Evolutionary conservation across 2,113 vertebrate species (phyloP).

Genomic region (Eptesicus fuscus): DNA sequence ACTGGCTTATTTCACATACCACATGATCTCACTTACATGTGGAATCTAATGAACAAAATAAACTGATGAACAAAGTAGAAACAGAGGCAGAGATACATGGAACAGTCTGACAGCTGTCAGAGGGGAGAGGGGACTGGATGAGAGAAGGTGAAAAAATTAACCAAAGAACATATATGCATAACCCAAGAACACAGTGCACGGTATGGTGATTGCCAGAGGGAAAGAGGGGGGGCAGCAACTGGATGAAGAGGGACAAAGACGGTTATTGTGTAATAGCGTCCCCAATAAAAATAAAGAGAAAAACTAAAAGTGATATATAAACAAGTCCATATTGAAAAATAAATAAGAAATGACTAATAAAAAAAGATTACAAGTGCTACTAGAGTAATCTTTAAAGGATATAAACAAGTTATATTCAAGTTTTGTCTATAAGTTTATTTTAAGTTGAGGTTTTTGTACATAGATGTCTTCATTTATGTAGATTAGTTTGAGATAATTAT

Average conservation of each 20-base stretch:
- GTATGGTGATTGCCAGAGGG: background rate
- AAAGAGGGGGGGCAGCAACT: background rate
- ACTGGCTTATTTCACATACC: background rate
- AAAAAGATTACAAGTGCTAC: background rate
- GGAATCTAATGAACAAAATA: background rate
- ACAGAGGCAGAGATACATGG: background rate
- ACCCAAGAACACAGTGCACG: background rate
- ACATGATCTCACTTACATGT: background rate
- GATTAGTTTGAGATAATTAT: background rate
- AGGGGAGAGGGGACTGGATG: background rate
- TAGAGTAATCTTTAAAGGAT: background rate
- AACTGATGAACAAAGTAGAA: background rate
- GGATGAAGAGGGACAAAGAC: background rate
- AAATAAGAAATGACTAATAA: background rate
- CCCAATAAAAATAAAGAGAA: background rate
- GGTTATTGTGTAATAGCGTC: background rate
- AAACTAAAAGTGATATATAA: background rate
- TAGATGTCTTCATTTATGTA: background rate
- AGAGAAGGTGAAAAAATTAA: background rate
- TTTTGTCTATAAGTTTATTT: background rate
- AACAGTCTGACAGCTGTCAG: background rate
- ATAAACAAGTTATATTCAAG: background rate
- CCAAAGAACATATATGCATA: background rate
- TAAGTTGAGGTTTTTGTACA: background rate
- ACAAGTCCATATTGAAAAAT: background rate